Evolutionary conservation across 2,797 vertebrate genomes (phyloP).

Genomic region (Gorsachius magnificus): DNA sequence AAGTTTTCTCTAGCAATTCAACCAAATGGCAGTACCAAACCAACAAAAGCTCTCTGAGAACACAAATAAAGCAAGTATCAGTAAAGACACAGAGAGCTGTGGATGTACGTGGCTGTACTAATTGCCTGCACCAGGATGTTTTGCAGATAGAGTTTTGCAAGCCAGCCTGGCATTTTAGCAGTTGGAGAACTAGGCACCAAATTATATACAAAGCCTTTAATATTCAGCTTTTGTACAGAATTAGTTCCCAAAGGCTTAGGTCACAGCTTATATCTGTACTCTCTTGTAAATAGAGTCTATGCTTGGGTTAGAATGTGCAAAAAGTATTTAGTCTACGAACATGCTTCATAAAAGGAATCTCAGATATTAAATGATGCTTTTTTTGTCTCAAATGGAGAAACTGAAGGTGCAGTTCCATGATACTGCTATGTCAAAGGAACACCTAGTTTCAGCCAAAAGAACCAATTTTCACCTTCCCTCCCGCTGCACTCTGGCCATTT

Average conservation of each 20-base stretch:
- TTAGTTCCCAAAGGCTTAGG: neutral
- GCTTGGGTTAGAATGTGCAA: neutral
- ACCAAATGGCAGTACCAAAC: neutral
- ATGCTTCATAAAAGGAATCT: neutral
- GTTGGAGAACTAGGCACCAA: neutral
- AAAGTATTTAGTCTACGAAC: neutral
- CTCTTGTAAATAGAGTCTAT: neutral
- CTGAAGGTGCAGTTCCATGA: neutral
- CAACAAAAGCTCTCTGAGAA: neutral
- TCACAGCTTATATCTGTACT: neutral
- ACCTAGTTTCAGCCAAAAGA: neutral
- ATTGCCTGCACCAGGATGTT: neutral
- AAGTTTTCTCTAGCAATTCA: neutral
- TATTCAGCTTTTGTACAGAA: neutral
- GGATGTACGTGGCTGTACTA: neutral
- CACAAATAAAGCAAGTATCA: neutral
- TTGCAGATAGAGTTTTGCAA: neutral
- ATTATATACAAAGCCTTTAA: neutral
- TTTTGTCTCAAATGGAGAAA: neutral
- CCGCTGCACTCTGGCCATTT: neutral
- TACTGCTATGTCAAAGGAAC: neutral
- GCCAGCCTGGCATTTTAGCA: neutral
- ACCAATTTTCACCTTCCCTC: neutral
- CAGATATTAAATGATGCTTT: neutral
- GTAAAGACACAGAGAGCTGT: neutral